phyloP scores from a whole-genome alignment of 2,113 vertebrate species.

The Cryptotis parvus region DNA sequence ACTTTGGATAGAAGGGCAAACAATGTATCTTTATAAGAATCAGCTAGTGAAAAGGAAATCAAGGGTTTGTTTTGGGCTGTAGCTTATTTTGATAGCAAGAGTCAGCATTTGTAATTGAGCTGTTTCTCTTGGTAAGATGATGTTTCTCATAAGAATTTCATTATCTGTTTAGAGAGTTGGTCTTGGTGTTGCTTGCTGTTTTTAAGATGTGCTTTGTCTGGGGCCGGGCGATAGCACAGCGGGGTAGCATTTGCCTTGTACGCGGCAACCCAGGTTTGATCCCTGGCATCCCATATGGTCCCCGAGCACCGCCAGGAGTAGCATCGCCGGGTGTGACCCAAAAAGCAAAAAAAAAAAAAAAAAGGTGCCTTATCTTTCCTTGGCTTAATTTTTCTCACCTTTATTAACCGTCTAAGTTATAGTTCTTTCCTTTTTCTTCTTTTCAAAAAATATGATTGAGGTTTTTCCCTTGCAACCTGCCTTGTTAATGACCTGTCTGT shows the following conservation, averaged over 20 bases:
- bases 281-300: too few species aligned
- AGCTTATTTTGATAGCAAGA: background rate
- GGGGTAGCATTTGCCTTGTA: too few species aligned
- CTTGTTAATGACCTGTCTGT: constrained; percentile 69
- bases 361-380: constrained; percentile 55
- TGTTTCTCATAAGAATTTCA: constrained; percentile 30
- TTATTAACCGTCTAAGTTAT: constrained; percentile 54
- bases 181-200: constrained; percentile 58
- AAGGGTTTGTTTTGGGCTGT: background rate
- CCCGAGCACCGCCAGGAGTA: too few species aligned
- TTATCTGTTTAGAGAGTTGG: constrained; percentile 67
- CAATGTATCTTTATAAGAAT: background rate
- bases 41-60: background rate
- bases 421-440: constrained; percentile 52
- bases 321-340: too few species aligned
- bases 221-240: too few species aligned
- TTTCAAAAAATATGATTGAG: constrained; percentile 59
- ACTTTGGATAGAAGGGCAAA: background rate
- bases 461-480: constrained; percentile 66
- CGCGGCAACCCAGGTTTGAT: too few species aligned
- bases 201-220: constrained; percentile 43
- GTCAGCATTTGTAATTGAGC: constrained; percentile 19
- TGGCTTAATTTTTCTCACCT: constrained; percentile 64
- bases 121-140: constrained; percentile 51
- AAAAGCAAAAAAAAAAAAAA: too few species aligned